These are phyloP conservation scores for Turritopsis dohrnii DNA, from an alignment of 30 jellyfish, hydroid and myxozoan species.

Conservation along the genomic window DNA sequence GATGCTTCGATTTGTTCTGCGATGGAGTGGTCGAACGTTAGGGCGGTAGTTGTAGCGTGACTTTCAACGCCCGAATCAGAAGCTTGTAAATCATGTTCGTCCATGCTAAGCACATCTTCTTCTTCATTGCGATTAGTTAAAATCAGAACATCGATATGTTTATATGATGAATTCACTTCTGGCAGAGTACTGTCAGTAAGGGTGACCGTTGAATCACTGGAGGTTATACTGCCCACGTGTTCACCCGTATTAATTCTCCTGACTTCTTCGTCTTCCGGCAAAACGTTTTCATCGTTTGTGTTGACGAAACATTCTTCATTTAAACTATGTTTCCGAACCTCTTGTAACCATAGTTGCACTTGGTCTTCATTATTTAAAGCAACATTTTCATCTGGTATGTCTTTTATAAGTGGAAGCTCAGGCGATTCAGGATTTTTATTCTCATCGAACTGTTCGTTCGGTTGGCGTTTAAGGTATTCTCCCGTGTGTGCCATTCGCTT, in stretches of 20 bases:
- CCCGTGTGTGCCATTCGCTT: not conserved
- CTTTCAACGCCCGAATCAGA: slow-evolving; percentile 13
- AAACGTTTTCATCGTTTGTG: not conserved
- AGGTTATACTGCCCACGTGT: not conserved
- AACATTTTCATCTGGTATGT: not conserved
- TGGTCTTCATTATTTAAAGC: slow-evolving; percentile 10
- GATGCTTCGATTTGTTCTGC: not conserved
- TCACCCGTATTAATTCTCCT: not conserved
- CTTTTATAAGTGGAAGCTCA: not conserved
- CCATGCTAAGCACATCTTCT: not conserved
- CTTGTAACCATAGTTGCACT: slow-evolving; percentile 28
- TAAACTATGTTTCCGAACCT: slow-evolving; percentile 16
- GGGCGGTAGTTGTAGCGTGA: slow-evolving; percentile 2
- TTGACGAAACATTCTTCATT: not conserved
- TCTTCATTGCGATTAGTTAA: not conserved
- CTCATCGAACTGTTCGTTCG: not conserved
- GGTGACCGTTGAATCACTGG: slow-evolving; percentile 7
- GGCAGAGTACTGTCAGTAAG: not conserved
- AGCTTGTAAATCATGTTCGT: not conserved
- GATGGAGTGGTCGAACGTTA: not conserved
- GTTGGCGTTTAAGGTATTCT: not conserved
- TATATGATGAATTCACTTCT: not conserved
- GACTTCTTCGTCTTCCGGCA: slow-evolving; percentile 20
- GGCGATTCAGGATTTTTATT: not conserved
- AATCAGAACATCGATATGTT: slow-evolving; percentile 8